Conservation (phyloP, 1,140 invertebrate species). For the Glossosoma conforme region DNA sequence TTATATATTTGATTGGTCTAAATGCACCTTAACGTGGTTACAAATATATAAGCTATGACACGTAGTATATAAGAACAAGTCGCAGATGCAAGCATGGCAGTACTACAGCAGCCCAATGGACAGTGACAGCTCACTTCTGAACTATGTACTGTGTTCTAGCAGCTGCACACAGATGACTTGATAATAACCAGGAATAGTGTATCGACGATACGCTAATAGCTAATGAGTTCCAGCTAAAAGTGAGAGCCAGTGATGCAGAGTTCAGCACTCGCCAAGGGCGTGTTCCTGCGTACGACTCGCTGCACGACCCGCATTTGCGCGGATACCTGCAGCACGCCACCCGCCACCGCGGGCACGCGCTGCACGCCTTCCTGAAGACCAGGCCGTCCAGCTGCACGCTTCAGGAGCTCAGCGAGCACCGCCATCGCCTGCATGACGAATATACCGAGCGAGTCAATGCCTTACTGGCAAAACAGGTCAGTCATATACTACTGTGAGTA, state of each 20-base stretch:
- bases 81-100: neutral
- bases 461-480: constrained; percentile 39
- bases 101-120: neutral
- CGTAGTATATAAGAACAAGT: too few relatives aligned
- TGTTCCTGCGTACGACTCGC: constrained; percentile 38
- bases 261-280: constrained; percentile 9
- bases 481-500: too few relatives aligned
- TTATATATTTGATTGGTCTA: too few relatives aligned
- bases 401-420: constrained; percentile 45
- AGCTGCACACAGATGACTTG: neutral
- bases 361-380: constrained; percentile 40
- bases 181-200: neutral
- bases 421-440: constrained; percentile 42
- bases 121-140: neutral
- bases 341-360: constrained; percentile 36
- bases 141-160: neutral
- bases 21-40: too few relatives aligned
- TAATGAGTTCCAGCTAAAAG: neutral
- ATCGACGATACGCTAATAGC: constrained; percentile 7
- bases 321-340: constrained; percentile 38
- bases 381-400: constrained; percentile 40
- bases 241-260: neutral
- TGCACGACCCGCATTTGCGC: constrained; percentile 44
- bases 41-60: too few relatives aligned
- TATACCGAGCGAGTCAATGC: constrained; percentile 44